These are phyloP conservation scores for Triplophysa dalaica DNA, from an alignment of 2,113 vertebrate species.

Conservation along the genomic window DNA sequence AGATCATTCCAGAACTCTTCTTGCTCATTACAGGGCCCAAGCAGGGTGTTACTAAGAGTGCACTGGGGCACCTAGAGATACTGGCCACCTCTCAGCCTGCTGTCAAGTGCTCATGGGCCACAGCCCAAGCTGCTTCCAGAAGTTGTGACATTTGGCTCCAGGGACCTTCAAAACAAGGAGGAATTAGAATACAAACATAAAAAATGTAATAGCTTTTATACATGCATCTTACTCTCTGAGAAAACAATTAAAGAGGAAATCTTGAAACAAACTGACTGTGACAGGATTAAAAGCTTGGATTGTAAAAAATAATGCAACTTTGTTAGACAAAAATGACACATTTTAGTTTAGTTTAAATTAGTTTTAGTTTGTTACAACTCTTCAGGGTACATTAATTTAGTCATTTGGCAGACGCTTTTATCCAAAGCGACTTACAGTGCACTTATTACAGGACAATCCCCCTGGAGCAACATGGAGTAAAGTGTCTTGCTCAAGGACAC, in stretches of 20 bases:
- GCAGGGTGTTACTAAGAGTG: slow-evolving; percentile 60
- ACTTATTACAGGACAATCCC: too few relatives aligned
- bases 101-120: slow-evolving; percentile 58
- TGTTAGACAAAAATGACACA: too few relatives aligned
- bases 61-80: slow-evolving; percentile 59
- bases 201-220: background rate
- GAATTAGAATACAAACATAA: background rate
- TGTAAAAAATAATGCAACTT: too few relatives aligned
- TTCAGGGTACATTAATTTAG: too few relatives aligned
- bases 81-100: slow-evolving; percentile 63
- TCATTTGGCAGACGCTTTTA: too few relatives aligned
- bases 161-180: slow-evolving; percentile 71
- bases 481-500: too few relatives aligned
- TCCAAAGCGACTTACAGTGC: too few relatives aligned
- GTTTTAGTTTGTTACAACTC: background rate
- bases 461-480: too few relatives aligned
- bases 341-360: too few relatives aligned
- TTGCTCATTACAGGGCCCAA: slow-evolving; percentile 66
- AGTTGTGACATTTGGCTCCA: slow-evolving; percentile 76
- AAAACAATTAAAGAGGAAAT: background rate
- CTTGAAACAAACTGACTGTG: too few relatives aligned
- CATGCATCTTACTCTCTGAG: background rate
- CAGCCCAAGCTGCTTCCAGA: slow-evolving; percentile 64
- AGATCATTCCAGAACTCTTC: slow-evolving; percentile 73
- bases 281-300: too few relatives aligned